Evolutionary conservation across 2,888 invertebrate species (phyloP), one percentile per base, ranked within the genome.

Genomic region (Crioceris asparagi): DNA sequence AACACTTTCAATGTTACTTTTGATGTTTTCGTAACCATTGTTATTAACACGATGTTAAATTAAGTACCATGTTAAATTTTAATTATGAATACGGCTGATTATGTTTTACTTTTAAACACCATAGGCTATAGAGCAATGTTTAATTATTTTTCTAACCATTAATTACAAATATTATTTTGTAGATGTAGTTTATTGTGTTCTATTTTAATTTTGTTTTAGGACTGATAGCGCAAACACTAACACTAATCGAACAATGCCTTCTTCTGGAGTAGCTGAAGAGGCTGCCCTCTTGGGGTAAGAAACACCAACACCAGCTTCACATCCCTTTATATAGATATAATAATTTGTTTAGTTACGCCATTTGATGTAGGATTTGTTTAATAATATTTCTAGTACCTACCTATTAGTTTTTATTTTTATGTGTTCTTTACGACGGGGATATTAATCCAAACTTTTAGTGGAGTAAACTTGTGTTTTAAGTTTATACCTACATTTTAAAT

Each of bases 211-310:
- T 50, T 53, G 51, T 57, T 57, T 50, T 54, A 64, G 64, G 64
- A 60, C 58, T 51, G 61, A 62, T 55, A 59, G 58, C 53, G 55
- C 56, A 52, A 55, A 59, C 46, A 50, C 57, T 52, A 62, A 60
- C 55, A 60, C 60, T 53, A 61, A 60, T 43, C 62, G 57, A 53
- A 77, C 70, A 67, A 83, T 83, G 83, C 80, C 81, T 54, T 68
- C 77, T 50, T 74, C 76, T 47, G 64, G 64, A 56, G 76, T 72
- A 55, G 80, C 84, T 64, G 88, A 88, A 73, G 85, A 87, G 72
- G 82, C 85, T 53, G 83, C 86, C 61, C 79, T 88, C 46, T 72
- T 88, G 65, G 84, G 87, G 87, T 88, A 79, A 85, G 85, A 65
- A 45, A 50, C 41, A 40, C 6, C 7, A 27, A 49, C 46, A 40